Evolutionary conservation across 2,888 invertebrate genomes (phyloP).

Genomic region (Vanessa cardui): DNA sequence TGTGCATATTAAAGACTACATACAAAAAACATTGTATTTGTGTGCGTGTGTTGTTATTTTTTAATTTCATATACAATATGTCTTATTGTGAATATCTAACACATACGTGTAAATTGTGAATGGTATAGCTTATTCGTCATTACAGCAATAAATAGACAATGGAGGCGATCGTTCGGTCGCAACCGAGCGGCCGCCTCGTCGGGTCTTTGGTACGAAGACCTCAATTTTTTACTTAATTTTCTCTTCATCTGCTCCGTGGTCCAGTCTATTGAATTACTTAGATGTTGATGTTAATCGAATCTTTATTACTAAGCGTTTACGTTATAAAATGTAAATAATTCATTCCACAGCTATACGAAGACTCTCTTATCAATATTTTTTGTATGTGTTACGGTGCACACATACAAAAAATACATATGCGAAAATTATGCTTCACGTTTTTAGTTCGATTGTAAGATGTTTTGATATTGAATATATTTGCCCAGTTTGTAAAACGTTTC

Average conservation of each 20-base stretch:
- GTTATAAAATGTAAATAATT: conserved; percentile 1
- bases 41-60: no score
- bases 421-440: no score
- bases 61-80: no score
- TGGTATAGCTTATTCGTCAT: background rate
- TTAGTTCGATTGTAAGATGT: no score
- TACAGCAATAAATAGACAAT: conserved; percentile 31
- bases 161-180: conserved; percentile 49
- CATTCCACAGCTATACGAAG: background rate
- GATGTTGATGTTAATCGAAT: conserved; percentile 24
- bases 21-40: no score
- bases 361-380: no score
- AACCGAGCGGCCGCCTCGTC: conserved; percentile 52
- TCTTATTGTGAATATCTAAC: background rate
- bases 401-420: no score
- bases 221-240: conserved; percentile 68
- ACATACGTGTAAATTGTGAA: background rate
- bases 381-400: no score
- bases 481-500: background rate
- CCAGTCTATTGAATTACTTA: conserved; percentile 30
- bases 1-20: no score
- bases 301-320: conserved; percentile 2
- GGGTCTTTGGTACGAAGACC: conserved; percentile 57
- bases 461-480: no score
- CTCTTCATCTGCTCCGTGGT: conserved; percentile 56